These are phyloP conservation scores for Cheumatopsyche charites DNA, from an alignment of 1,140 invertebrate genomes.

Conservation along the genomic window DNA sequence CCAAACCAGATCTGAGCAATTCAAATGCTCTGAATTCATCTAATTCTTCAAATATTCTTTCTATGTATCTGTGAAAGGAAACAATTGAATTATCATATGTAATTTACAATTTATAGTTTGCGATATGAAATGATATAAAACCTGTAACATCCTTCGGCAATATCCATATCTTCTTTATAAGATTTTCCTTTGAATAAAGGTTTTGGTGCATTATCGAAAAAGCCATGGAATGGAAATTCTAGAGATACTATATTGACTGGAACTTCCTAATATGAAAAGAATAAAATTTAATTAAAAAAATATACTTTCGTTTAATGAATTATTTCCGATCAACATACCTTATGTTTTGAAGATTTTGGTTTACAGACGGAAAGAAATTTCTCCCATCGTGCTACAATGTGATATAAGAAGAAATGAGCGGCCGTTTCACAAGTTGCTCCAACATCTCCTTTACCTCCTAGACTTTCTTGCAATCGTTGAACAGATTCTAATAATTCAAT, in stretches of 20 bases:
- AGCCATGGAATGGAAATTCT: conserved; percentile 91
- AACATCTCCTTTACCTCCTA: conserved; percentile 88
- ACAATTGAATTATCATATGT: background rate
- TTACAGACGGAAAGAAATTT: conserved; percentile 69
- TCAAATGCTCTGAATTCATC: conserved; percentile 99
- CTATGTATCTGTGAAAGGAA: conserved; percentile 74
- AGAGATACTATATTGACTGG: conserved; percentile 52
- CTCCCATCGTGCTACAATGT: conserved; percentile 88
- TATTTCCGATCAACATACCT: conserved; percentile 21
- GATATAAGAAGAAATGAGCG: conserved; percentile 89
- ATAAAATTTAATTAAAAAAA: background rate
- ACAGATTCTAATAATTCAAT: conserved; percentile 91
- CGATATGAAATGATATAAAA: conserved; percentile 50
- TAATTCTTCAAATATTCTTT: conserved; percentile 94
- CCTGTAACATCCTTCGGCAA: conserved; percentile 92
- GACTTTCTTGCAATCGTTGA: conserved; percentile 83
- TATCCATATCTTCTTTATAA: conserved; percentile 88
- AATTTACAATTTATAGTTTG: background rate
- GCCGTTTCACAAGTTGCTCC: conserved; percentile 99
- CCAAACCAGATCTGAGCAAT: conserved; percentile 89
- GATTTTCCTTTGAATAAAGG: conserved; percentile 84
- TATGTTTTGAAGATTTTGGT: conserved; percentile 32
- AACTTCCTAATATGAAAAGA: conserved; percentile 36
- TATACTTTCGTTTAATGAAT: no score
- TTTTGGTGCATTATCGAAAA: conserved; percentile 91